A percentile compares a stretch with the other conserved stretches of the same genome.
Conservation (phyloP, 2,113 vertebrate genomes). For the Phasianus colchicus region DNA sequence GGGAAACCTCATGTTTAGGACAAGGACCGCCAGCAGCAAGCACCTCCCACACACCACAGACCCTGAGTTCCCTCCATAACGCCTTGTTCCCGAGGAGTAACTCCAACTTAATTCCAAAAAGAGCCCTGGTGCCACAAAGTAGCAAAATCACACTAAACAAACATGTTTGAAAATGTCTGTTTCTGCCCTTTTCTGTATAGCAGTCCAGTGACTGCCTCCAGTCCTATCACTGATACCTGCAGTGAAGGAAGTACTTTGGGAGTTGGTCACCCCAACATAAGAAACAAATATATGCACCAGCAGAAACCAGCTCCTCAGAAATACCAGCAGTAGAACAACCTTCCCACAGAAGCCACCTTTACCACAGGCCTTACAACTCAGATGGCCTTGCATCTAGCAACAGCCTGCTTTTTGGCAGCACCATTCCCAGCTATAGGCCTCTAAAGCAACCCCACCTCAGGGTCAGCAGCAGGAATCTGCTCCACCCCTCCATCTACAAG, state of each 20-base stretch:
- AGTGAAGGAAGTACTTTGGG: background rate
- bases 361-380: fast-evolving
- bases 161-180: background rate
- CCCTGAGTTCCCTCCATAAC: background rate
- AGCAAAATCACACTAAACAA: background rate
- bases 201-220: background rate
- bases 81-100: background rate
- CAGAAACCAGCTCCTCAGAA: background rate
- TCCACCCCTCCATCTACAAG: background rate
- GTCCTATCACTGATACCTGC: background rate
- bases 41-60: background rate
- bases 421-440: background rate
- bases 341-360: background rate
- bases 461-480: background rate
- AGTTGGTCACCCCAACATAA: fast-evolving
- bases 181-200: background rate
- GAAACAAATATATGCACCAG: background rate
- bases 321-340: background rate
- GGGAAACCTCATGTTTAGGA: background rate
- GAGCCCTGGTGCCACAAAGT: background rate
- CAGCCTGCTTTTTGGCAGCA: background rate
- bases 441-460: background rate
- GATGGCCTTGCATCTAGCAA: background rate
- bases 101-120: background rate
- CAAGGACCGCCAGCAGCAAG: background rate